These are phyloP conservation scores for Cephalotes varians DNA, from an alignment of 2,888 invertebrate genomes.

Conservation along the genomic window DNA sequence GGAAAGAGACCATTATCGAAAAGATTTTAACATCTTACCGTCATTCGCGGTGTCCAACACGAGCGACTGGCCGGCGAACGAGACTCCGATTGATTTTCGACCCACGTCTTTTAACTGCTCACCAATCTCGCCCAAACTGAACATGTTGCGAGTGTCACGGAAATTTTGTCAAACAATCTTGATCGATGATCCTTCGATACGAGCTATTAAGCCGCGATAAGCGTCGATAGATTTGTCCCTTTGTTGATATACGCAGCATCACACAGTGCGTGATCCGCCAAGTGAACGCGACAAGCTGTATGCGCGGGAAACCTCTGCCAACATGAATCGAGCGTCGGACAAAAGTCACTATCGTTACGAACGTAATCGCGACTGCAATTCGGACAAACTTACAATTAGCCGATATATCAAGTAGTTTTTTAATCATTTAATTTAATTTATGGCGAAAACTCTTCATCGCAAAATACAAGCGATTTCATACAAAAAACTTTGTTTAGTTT, in stretches of 20 bases:
- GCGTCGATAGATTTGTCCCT: conserved; percentile 16
- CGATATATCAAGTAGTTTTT: too few species aligned
- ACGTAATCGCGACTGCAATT: not conserved
- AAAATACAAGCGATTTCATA: not conserved
- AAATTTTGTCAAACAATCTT: conserved; percentile 1
- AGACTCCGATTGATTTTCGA: conserved; percentile 88
- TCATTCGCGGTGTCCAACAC: conserved; percentile 93
- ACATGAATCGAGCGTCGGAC: conserved; percentile 3
- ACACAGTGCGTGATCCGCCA: not conserved
- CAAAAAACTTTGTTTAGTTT: not conserved
- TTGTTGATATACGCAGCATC: conserved; percentile 9
- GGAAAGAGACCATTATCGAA: not conserved
- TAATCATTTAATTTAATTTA: too few species aligned
- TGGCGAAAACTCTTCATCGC: too few species aligned
- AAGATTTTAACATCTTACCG: conserved; percentile 87
- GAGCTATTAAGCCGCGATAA: not conserved
- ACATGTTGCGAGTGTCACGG: conserved; percentile 83
- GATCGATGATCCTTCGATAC: not conserved
- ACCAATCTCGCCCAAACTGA: conserved; percentile 88
- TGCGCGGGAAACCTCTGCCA: conserved; percentile 66
- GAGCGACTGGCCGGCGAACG: conserved; percentile 92
- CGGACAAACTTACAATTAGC: too few species aligned
- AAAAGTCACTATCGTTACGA: conserved; percentile 10
- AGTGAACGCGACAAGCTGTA: conserved; percentile 10
- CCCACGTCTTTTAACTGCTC: conserved; percentile 77